phyloP scores from a whole-genome alignment of 2,797 vertebrate genomes.

The Chelon auratus region DNA sequence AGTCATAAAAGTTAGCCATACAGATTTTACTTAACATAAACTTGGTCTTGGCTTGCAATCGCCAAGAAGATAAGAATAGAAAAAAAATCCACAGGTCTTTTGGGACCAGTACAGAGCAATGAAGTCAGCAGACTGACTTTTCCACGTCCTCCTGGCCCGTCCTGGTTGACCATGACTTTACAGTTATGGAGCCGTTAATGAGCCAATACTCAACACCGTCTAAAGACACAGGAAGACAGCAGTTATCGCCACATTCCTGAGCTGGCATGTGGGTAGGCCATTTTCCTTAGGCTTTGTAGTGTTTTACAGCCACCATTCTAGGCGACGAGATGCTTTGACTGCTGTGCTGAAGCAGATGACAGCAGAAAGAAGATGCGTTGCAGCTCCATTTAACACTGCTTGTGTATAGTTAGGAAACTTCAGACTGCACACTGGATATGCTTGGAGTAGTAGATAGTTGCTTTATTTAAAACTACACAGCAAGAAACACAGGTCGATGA shows the following conservation, averaged over 20 bases:
- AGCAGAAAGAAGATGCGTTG: neutral
- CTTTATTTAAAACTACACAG: constrained; percentile 67
- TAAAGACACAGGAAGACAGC: neutral
- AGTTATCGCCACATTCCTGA: constrained; percentile 42
- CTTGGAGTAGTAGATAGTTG: neutral
- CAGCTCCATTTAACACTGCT: neutral
- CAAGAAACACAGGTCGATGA: constrained; percentile 27
- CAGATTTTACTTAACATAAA: no score
- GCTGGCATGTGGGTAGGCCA: neutral
- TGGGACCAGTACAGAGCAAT: no score
- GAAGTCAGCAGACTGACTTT: no score
- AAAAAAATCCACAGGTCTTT: no score
- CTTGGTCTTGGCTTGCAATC: no score
- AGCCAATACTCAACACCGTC: neutral
- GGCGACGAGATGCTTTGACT: constrained; percentile 32
- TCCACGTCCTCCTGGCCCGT: no score
- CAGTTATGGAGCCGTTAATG: no score
- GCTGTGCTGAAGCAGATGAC: neutral
- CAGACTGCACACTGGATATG: neutral
- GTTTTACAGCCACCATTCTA: constrained; percentile 23
- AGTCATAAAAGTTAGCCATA: no score
- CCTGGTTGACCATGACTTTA: no score
- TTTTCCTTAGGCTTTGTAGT: constrained; percentile 45
- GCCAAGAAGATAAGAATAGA: no score
- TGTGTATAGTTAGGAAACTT: neutral